Evolutionary conservation across 2,797 vertebrate species (phyloP).

Genomic region (Myiotriccus ornatus): DNA sequence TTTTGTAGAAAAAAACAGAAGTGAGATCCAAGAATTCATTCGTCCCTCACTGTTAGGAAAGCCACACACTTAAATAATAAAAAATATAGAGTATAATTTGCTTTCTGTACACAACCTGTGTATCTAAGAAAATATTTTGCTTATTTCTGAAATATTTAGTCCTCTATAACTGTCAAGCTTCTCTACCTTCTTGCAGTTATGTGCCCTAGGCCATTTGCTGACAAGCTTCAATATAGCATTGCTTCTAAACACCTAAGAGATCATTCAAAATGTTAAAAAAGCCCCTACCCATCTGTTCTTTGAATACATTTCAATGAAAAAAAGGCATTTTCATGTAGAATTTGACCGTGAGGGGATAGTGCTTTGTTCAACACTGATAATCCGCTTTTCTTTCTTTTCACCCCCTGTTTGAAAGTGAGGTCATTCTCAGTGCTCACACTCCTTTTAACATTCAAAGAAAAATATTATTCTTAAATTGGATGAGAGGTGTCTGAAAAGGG

Average conservation of each 20-base stretch:
- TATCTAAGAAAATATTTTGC: background rate
- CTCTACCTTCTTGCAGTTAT: slow-evolving; percentile 22
- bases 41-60: background rate
- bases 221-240: slow-evolving; percentile 13
- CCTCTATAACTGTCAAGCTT: background rate
- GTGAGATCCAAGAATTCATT: background rate
- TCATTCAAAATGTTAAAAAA: slow-evolving; percentile 25
- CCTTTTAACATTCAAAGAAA: background rate
- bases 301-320: background rate
- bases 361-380: background rate
- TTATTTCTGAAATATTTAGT: slow-evolving; percentile 5
- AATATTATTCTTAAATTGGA: background rate
- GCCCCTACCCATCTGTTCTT: background rate
- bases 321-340: background rate
- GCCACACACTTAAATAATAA: background rate
- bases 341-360: rapidly evolving
- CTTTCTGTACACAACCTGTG: background rate
- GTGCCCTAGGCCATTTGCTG: slow-evolving; percentile 37
- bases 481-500: background rate
- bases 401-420: background rate
- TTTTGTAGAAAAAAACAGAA: background rate
- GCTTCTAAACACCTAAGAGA: slow-evolving; percentile 13
- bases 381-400: background rate
- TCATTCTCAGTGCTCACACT: background rate
- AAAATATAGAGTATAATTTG: background rate